Base-by-base conservation (phyloP, 64 coral and sea anemone genomes). In the Acropora tenuis region DNA sequence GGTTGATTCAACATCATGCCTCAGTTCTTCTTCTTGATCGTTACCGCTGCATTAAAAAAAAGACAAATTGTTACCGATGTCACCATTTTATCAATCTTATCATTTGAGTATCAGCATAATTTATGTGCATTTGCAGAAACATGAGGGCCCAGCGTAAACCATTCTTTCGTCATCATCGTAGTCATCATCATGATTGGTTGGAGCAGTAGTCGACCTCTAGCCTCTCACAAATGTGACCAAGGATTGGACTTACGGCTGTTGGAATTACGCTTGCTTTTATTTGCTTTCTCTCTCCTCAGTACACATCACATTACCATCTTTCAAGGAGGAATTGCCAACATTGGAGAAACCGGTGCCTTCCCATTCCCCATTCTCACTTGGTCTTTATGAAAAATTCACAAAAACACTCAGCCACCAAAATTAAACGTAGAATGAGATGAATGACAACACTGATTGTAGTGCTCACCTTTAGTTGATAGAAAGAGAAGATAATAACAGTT, bases 1-100 rank as follows among this genome's bases (percentile, higher is more conserved):
- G 48, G 80, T 46, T 18, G 48, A 50, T 55, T 83, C 80, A 83
- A 83, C 80, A 61, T 60, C 80, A 61, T 83, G 41, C 40, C 30
- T 43, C 55, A 83, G 13, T 60, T 83, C 80, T 58, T 83, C 80
- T 16, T 60, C 40, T 83, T 60, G 10, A 43, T 83, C 80, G 55
- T 49, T 60, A 40, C 53, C 80, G 53, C 80, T 83, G 53, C 16
- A 83, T 48, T 30, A 30, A 30, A 30, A 30, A 60, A 43, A 55
- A 83, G 41, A 1, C 3, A 83, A 4, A 53, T 30, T 13, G 11
- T 61, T 61, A 61, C 11, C 59, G 59, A 61, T 61, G 11, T 61
- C 59, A 61, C 9, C 59, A 61, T 61, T 13, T 61, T 61, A 13
- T 61, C 59, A 61, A 11, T 12, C 9, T 13, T 61, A 61, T 61